Conservation (phyloP, 2,888 invertebrate species). For the Synergus gifuensis region DNA sequence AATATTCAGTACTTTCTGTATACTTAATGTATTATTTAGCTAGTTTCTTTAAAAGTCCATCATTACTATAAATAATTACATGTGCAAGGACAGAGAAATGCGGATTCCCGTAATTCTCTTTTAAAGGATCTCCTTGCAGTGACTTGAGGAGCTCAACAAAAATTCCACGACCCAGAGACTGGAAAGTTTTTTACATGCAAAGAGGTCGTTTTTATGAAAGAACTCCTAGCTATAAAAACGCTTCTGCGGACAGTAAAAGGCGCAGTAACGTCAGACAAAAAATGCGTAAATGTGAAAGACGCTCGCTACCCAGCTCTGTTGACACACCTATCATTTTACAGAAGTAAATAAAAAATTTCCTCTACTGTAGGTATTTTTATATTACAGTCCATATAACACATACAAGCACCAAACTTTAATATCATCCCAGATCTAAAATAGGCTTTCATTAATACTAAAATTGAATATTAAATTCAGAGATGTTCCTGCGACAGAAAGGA, state of each 20-base stretch:
- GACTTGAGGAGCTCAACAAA: slow-evolving; percentile 1
- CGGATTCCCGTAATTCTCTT: neutral
- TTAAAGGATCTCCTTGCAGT: neutral
- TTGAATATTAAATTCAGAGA: neutral
- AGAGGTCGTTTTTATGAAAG: slow-evolving; percentile 63
- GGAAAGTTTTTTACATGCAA: slow-evolving; percentile 50
- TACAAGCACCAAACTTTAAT: slow-evolving; percentile 1
- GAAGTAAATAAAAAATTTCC: slow-evolving; percentile 12
- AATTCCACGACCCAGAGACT: slow-evolving; percentile 17
- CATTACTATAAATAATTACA: neutral
- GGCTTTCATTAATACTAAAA: neutral
- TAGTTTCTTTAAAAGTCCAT: too few relatives aligned
- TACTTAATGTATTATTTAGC: too few relatives aligned
- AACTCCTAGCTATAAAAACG: slow-evolving; percentile 66
- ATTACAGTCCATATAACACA: slow-evolving; percentile 11
- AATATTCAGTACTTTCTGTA: too few relatives aligned
- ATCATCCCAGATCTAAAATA: neutral
- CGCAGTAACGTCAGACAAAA: slow-evolving; percentile 42
- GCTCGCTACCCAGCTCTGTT: slow-evolving; percentile 2
- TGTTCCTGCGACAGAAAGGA: neutral
- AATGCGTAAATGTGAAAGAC: slow-evolving; percentile 46
- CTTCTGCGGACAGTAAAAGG: slow-evolving; percentile 65
- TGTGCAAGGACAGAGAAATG: neutral
- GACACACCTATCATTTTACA: slow-evolving; percentile 17
- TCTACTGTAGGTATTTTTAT: neutral